Conservation (phyloP, 2,113 vertebrate genomes). For the Danionella cerebrum region DNA sequence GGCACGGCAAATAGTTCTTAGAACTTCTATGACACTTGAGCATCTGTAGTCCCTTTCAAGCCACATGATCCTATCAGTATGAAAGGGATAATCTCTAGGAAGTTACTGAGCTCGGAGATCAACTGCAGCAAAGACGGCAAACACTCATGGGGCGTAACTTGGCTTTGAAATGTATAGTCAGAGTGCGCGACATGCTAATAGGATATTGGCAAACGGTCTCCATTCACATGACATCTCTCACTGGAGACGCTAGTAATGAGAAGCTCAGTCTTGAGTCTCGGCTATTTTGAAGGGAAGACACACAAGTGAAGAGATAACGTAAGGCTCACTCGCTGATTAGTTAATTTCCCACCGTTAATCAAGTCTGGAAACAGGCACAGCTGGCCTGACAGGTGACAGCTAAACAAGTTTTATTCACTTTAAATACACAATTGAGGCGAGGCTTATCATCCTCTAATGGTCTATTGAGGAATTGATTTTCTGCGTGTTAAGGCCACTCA, state of each 20-base stretch:
- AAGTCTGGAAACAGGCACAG: constrained; percentile 25
- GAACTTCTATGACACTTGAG: neutral
- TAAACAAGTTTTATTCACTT: constrained; percentile 23
- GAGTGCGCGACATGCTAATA: neutral
- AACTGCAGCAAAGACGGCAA: neutral
- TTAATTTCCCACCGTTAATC: constrained; percentile 40
- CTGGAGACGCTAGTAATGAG: neutral
- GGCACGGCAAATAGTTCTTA: neutral
- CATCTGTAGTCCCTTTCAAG: neutral
- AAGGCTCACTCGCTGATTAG: constrained; percentile 32
- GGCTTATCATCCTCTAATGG: constrained; percentile 28
- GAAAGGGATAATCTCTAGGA: neutral
- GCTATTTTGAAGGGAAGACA: constrained; percentile 13
- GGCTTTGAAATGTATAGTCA: constrained; percentile 11
- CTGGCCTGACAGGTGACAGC: constrained; percentile 30
- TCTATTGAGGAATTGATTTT: constrained; percentile 32
- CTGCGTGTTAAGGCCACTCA: constrained; percentile 28
- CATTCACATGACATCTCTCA: neutral
- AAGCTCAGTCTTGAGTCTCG: neutral
- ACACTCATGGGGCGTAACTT: neutral
- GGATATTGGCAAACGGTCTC: constrained; percentile 5
- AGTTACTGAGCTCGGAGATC: constrained; percentile 1
- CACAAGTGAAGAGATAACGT: constrained; percentile 1
- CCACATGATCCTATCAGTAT: neutral
- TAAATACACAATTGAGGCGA: constrained; percentile 25